phyloP scores from a whole-genome alignment of 2,113 vertebrate genomes.

The Elanoides forficatus region DNA sequence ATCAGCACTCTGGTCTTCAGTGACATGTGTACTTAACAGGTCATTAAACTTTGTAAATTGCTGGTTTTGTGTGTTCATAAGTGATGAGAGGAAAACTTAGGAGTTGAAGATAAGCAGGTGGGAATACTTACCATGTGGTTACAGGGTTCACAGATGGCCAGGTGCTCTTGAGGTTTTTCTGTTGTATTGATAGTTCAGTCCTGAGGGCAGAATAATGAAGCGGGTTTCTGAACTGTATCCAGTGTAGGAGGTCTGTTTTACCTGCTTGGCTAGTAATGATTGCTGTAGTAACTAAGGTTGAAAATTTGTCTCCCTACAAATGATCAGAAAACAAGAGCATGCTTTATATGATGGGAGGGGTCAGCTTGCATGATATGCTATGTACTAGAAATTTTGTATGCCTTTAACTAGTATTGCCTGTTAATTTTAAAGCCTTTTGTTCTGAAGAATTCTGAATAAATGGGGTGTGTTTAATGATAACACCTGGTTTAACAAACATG shows the following conservation, averaged over 20 bases:
- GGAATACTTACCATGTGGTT: not conserved
- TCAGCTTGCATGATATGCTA: not conserved
- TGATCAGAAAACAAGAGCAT: not conserved
- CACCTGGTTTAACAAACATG: not conserved
- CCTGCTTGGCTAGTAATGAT: not conserved
- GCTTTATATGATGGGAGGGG: not conserved
- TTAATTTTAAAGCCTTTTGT: not conserved
- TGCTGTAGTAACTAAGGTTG: not conserved
- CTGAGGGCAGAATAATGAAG: not conserved
- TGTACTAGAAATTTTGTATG: not conserved
- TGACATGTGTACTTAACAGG: not conserved
- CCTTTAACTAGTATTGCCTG: not conserved
- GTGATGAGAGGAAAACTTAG: not conserved
- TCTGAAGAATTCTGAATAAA: not conserved
- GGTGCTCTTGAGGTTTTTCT: not conserved
- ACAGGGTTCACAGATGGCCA: not conserved
- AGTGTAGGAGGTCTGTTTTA: not conserved
- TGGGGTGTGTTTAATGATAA: not conserved
- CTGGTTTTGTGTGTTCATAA: not conserved
- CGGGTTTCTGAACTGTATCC: not conserved
- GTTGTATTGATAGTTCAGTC: not conserved
- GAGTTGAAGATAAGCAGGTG: not conserved
- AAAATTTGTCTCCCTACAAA: not conserved
- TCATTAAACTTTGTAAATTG: not conserved
- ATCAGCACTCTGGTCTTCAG: not conserved